These are phyloP conservation scores for Anguilla anguilla DNA, from an alignment of 2,797 vertebrate genomes.

Conservation along the genomic window DNA sequence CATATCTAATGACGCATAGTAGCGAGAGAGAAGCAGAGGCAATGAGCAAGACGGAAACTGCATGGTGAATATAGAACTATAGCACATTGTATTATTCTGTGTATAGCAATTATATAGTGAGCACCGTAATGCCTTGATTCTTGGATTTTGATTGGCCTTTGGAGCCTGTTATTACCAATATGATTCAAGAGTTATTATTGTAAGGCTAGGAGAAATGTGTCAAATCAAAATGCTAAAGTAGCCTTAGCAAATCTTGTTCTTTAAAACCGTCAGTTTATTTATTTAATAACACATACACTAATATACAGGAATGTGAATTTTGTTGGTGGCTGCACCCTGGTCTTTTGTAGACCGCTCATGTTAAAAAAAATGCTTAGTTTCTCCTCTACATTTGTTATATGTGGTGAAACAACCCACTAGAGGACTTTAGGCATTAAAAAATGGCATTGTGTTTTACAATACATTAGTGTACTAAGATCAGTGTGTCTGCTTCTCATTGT, in stretches of 20 bases:
- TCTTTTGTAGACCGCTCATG: neutral
- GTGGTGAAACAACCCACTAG: neutral
- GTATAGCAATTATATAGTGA: neutral
- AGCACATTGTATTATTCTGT: neutral
- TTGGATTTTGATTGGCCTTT: too few relatives aligned
- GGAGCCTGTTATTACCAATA: neutral
- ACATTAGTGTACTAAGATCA: neutral
- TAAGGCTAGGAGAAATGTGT: neutral
- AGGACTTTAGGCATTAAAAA: neutral
- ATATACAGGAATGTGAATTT: neutral
- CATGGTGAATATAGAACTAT: neutral
- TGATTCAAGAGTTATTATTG: neutral
- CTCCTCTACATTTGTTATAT: neutral
- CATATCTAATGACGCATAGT: slow-evolving; percentile 63
- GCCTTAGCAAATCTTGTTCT: neutral
- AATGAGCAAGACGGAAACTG: neutral
- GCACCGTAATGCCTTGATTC: too few relatives aligned
- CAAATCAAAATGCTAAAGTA: neutral
- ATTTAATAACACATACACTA: neutral
- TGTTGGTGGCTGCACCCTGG: neutral
- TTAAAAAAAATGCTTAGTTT: neutral
- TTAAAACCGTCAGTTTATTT: neutral
- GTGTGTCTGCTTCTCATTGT: slow-evolving; percentile 34
- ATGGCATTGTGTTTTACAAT: neutral
- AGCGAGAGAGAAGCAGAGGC: slow-evolving; percentile 8